A percentile compares a stretch with the other conserved stretches of the same genome.
Conservation (phyloP, 2,113 vertebrate genomes). For the Siniperca chuatsi region DNA sequence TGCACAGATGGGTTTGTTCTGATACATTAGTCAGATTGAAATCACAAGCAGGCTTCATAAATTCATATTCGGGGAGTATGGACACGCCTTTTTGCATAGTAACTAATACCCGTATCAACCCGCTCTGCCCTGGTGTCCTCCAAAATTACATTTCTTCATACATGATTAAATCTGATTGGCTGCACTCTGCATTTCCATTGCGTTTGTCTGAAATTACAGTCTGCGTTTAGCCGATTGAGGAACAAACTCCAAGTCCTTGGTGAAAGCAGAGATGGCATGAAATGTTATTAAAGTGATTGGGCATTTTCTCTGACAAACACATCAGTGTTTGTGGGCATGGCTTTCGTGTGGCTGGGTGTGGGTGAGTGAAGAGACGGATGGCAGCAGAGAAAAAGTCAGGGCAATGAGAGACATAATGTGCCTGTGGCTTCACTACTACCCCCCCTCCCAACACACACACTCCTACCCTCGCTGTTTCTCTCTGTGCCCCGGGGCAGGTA, state of each 20-base stretch:
- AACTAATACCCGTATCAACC: slow-evolving; percentile 78
- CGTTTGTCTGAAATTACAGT: slow-evolving; percentile 78
- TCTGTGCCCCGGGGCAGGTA: slow-evolving; percentile 73
- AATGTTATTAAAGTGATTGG: slow-evolving; percentile 80
- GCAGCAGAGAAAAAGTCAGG: slow-evolving; percentile 61
- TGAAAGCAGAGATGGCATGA: slow-evolving; percentile 81
- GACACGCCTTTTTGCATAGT: slow-evolving; percentile 80
- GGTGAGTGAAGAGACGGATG: slow-evolving; percentile 67
- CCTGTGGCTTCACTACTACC: slow-evolving; percentile 66
- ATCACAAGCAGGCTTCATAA: slow-evolving; percentile 82
- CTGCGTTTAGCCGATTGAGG: slow-evolving; percentile 62
- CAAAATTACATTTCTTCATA: slow-evolving; percentile 84
- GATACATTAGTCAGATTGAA: slow-evolving; percentile 86
- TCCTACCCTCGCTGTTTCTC: slow-evolving; percentile 44
- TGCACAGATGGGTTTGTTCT: slow-evolving; percentile 85
- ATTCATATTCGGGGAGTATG: slow-evolving; percentile 78
- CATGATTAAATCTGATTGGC: slow-evolving; percentile 84
- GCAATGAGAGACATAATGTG: slow-evolving; percentile 70
- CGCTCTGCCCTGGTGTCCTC: slow-evolving; percentile 79
- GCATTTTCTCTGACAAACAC: slow-evolving; percentile 77
- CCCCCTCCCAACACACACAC: neutral
- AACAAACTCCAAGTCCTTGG: slow-evolving; percentile 64
- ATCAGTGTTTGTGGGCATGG: slow-evolving; percentile 69
- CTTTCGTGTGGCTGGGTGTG: slow-evolving; percentile 62
- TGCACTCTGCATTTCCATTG: slow-evolving; percentile 76